Conservation (phyloP, 2,888 invertebrate genomes). For the Troides oblongomaculatus region DNA sequence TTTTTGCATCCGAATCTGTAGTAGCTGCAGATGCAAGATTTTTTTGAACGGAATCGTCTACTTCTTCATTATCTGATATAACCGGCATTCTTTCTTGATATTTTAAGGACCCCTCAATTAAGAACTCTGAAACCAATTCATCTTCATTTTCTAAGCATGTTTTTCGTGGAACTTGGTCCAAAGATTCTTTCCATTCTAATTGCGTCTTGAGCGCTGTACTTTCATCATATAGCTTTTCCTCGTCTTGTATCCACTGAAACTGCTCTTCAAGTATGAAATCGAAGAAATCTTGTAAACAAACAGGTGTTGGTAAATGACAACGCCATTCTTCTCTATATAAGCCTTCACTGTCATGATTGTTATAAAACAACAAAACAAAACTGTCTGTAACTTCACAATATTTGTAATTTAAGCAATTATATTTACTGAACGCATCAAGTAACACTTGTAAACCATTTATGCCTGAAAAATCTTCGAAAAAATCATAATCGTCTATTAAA, state of each 20-base stretch:
- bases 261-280: slow-evolving; percentile 74
- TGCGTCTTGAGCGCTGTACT: slow-evolving; percentile 41
- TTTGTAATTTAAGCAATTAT: slow-evolving; percentile 70
- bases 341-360: slow-evolving; percentile 64
- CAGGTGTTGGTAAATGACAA: slow-evolving; percentile 68
- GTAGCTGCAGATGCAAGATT: slow-evolving; percentile 40
- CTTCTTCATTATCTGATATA: slow-evolving; percentile 42
- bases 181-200: slow-evolving; percentile 46
- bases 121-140: slow-evolving; percentile 50
- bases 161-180: slow-evolving; percentile 20
- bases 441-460: slow-evolving; percentile 58
- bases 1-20: slow-evolving; percentile 46
- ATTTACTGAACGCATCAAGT: slow-evolving; percentile 59
- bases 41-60: slow-evolving; percentile 39
- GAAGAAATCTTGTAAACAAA: slow-evolving; percentile 78
- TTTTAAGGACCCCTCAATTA: slow-evolving; percentile 71
- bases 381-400: slow-evolving; percentile 71
- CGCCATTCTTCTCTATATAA: slow-evolving; percentile 69
- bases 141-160: slow-evolving; percentile 39
- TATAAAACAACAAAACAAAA: slow-evolving; percentile 67
- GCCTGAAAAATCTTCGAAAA: slow-evolving; percentile 65
- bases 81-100: slow-evolving; percentile 48
- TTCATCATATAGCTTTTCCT: slow-evolving; percentile 62
- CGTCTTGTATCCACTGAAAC: slow-evolving; percentile 69
- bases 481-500: slow-evolving; percentile 66